Base-by-base conservation (phyloP, 2,797 vertebrate species). In the Harpagifer antarcticus region DNA sequence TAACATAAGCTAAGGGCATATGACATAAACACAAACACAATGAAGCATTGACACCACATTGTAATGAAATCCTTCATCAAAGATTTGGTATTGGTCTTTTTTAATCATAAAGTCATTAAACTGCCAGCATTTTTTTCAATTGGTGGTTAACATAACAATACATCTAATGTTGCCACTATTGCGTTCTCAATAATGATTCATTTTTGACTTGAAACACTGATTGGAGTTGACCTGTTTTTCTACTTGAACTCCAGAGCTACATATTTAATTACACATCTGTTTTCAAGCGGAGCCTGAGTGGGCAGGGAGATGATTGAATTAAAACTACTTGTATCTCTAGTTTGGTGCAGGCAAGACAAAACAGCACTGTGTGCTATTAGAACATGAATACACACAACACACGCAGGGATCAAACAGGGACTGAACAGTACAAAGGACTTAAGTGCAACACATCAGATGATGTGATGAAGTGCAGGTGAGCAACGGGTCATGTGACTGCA, bases 171-270 rank as follows among this genome's bases (percentile, higher is more conserved):
- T 37, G 13, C 16, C 13, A 12, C 40, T 19, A 1, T 47, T 37
- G 11, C 13, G 37, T 15, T 5, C 13, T 50, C 7, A 7, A 47
- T 19, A 37, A 37, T 43, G 40, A 44, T 12, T 33, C 15, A 8
- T 56, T 67, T 67, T 67, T 33, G 33, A 48, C 66, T 50, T 47
- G 7, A 69, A 67, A 56, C 33, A 19, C 33, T 37, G 27, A n/a
- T 54, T 13, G 0, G 9, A 43, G 49, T 15, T 45, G 23, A 53
- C 52, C 16, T 54, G 27, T 9, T 19, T 1, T n/a, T 27, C 6
- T 12, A 19, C 60, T 20, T 17, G 16, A 47, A 16, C 47, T 50
- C 31, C n/a, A 37, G 17, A 19, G 60, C 27, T 37, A 37, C 6
- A 37, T 37, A 47, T 17, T 6, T 16, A 14, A 47, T 17, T 17